Base-by-base conservation (phyloP, 2,113 vertebrate species). In the Mormyrus lacerda region DNA sequence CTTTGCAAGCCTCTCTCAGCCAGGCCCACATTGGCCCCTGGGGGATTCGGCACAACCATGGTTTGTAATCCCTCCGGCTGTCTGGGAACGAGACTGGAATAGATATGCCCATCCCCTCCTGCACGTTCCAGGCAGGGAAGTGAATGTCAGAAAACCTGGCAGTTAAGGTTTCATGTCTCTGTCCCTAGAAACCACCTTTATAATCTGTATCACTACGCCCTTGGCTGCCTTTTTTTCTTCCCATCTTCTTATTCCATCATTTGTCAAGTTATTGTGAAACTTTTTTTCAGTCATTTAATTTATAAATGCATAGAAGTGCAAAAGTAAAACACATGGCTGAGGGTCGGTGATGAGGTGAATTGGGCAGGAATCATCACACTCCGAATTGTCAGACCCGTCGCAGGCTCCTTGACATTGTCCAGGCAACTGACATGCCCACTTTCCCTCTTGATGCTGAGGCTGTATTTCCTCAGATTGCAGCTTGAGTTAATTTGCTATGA, bases 11-110 rank as follows among this genome's bases (percentile, higher is more conserved):
- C 73, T 42, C 73, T 42, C 15, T 79, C 73, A 10, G 44, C 35
- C 19, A 21, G 31, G 39, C 31, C 15, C 17, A 35, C 9, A 27
- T 4, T 13, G 17, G 48, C 5, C 76, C 31, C 73, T 76, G 31
- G 47, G 73, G 47, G 76, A 50, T 58, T 8, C 11, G 7, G 31
- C 13, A 47, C 48, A 8, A 11, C 17, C 50, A 2, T 31, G 9
- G 24, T 11, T 9, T 21, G 9, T 89, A 84, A 89, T 89, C 88
- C 76, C 76, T 11, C 73, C 24, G 42, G 51, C 88, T 84, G 73
- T 89, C 50, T 15, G 4, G 3, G 8, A 42, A 53, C 50, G 2
- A 58, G 50, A 13, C 73, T 69, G 3, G 61, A 69, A 31, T 69
- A 69, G 61, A 69, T 69, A 69, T 69, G 61, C 11, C 45, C 47